Base-by-base conservation (phyloP, 1,140 invertebrate genomes). In the Semibalanus balanoides region DNA sequence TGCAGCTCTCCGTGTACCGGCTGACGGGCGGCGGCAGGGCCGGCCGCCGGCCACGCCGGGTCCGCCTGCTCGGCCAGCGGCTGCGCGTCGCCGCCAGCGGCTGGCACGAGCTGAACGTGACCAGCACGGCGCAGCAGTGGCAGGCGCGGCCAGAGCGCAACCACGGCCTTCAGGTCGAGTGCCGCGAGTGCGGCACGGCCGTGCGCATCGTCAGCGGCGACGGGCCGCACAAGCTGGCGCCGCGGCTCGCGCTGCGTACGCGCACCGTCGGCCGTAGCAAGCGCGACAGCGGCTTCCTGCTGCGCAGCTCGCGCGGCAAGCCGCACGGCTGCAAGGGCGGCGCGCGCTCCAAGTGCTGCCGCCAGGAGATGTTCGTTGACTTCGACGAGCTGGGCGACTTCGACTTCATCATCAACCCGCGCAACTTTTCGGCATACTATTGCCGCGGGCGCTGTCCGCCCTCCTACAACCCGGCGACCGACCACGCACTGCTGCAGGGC, bases 401-500 rank as follows among this genome's bases (percentile, higher is more conserved):
- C 83, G 87, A 89, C 76, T 90, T 88, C 78, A 90, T 92, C 64
- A 84, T 91, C 19, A 87, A 89, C 77, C 91, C 91, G 22, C 88
- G 88, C 80, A 85, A 83, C 30, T 92, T 92, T 80, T 90, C 92
- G 80, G 90, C 90, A 0, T 90, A 89, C 27, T 90, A 87, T 78
- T 92, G 91, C 81, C 87, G 88, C 74, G 91, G 91, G 1, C 85
- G 88, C 51, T 92, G 91, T 82, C 89, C 89, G 17, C 87, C 87
- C 0, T 76, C 79, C 0, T 90, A 88, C 80, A 90, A 91, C 81
- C 87, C 88, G 17, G 90, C 90, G 3, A 87, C 89, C 75, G 89
- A 90, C 79, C 91, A 92, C 82, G 90, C 91, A 0, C 83, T 90
- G 7, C 82, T 92, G 51, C 91, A 92, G 82, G 88, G 88, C 75